Evolutionary conservation across 1,140 invertebrate species (phyloP).

Genomic region (Hylaeus anthracinus): DNA sequence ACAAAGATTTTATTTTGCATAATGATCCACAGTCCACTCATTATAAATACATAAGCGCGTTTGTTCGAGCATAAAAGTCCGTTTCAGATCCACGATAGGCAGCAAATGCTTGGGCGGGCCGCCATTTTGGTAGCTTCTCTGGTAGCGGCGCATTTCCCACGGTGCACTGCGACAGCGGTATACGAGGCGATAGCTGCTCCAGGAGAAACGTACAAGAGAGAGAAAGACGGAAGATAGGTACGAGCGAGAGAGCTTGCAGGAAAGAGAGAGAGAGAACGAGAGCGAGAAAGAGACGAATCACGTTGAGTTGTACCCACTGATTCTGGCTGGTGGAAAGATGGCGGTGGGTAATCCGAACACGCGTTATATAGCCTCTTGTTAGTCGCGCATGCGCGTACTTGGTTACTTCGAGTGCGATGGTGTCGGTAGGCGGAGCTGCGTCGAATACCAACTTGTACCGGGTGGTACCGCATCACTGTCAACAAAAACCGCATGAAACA

Average conservation of each 20-base stretch:
- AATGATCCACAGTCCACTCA: too few species aligned
- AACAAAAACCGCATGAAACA: slow-evolving; percentile 52
- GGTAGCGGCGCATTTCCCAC: slow-evolving; percentile 10
- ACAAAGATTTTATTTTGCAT: too few species aligned
- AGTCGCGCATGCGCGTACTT: slow-evolving; percentile 51
- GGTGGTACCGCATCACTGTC: slow-evolving; percentile 39
- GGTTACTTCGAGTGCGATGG: slow-evolving; percentile 41
- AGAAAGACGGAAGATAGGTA: neutral
- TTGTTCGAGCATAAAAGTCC: neutral
- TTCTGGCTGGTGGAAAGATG: slow-evolving; percentile 55
- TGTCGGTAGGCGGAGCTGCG: slow-evolving; percentile 54
- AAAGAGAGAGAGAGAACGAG: neutral
- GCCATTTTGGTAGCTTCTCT: slow-evolving; percentile 38
- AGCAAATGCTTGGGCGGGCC: neutral
- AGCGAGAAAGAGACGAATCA: neutral
- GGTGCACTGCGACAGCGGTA: slow-evolving; percentile 6
- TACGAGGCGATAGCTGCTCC: slow-evolving; percentile 3
- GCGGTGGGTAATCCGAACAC: slow-evolving; percentile 62
- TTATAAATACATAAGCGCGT: too few species aligned
- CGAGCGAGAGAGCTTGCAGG: neutral
- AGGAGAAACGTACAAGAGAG: neutral
- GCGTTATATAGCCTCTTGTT: slow-evolving; percentile 49
- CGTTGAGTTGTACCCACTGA: slow-evolving; percentile 26
- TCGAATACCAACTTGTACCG: slow-evolving; percentile 36
- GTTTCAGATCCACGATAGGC: slow-evolving; percentile 12